phyloP scores from a whole-genome alignment of 2,113 vertebrate genomes.

The Mustela lutreola region DNA sequence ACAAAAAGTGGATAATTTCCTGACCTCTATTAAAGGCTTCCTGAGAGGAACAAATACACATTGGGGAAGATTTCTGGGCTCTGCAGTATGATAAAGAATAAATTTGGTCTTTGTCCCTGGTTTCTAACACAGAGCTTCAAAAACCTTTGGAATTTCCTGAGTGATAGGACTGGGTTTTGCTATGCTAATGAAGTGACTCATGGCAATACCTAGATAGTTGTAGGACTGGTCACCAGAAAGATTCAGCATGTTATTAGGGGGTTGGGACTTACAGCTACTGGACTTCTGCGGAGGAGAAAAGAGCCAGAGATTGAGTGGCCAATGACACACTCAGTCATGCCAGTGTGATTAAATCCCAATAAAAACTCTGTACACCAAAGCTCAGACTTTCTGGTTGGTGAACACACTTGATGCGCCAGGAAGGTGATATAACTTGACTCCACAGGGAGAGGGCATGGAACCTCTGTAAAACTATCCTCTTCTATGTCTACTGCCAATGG shows the following conservation, averaged over 20 bases:
- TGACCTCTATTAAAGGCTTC: not conserved
- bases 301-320: not conserved
- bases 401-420: not conserved
- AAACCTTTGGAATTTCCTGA: not conserved
- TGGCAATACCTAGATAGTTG: not conserved
- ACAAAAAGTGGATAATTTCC: not conserved
- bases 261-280: not conserved
- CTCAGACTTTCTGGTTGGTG: not conserved
- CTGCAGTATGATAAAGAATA: slow-evolving; percentile 30
- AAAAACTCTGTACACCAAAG: not conserved
- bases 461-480: not conserved
- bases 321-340: not conserved
- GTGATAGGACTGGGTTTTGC: not conserved
- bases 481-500: not conserved
- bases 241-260: not conserved
- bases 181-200: not conserved
- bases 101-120: not conserved
- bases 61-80: not conserved
- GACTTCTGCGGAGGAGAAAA: not conserved
- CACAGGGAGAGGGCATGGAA: not conserved
- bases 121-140: not conserved
- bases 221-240: not conserved
- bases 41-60: slow-evolving; percentile 11
- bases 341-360: not conserved
- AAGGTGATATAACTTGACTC: not conserved